Conservation (phyloP, 2,888 invertebrate genomes). For the Hirtodrosophila histrioides region DNA sequence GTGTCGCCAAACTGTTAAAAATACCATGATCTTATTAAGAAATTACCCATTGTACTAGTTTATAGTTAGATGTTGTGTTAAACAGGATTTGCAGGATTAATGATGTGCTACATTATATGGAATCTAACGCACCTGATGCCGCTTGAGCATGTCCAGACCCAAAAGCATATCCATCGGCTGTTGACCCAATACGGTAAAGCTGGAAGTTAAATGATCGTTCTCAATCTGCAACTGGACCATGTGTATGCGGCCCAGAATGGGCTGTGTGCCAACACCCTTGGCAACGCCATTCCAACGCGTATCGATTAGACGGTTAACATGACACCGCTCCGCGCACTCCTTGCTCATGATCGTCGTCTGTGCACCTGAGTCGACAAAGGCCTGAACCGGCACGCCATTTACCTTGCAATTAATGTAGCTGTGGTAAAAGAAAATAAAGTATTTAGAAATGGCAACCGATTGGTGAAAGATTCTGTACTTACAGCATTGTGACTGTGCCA, state of each 20-base stretch:
- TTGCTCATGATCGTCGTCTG: constrained; percentile 99
- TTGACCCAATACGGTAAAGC: constrained; percentile 97
- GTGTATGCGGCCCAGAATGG: constrained; percentile 98
- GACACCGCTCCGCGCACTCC: constrained; percentile 96
- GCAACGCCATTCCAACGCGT: constrained; percentile 97
- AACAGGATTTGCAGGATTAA: too few relatives aligned
- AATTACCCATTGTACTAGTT: too few relatives aligned
- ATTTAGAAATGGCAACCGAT: not conserved
- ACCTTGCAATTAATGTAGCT: constrained; percentile 97
- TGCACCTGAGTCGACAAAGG: constrained; percentile 99
- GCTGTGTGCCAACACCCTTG: constrained; percentile 98
- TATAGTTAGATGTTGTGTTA: too few relatives aligned
- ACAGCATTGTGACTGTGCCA: constrained; percentile 98
- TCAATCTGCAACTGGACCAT: constrained; percentile 98
- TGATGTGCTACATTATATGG: too few relatives aligned
- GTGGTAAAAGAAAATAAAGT: not conserved
- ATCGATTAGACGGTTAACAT: constrained; percentile 95
- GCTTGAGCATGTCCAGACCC: constrained; percentile 98
- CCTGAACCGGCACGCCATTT: constrained; percentile 98
- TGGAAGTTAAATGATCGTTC: constrained; percentile 95
- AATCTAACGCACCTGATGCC: constrained; percentile 91
- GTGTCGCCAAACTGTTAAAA: too few relatives aligned
- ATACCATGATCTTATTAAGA: too few relatives aligned
- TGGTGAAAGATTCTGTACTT: constrained; percentile 34
- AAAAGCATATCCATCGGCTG: constrained; percentile 99